These are phyloP conservation scores for Ganaspis sp. DNA, from an alignment of 1,140 invertebrate genomes.

Conservation along the genomic window DNA sequence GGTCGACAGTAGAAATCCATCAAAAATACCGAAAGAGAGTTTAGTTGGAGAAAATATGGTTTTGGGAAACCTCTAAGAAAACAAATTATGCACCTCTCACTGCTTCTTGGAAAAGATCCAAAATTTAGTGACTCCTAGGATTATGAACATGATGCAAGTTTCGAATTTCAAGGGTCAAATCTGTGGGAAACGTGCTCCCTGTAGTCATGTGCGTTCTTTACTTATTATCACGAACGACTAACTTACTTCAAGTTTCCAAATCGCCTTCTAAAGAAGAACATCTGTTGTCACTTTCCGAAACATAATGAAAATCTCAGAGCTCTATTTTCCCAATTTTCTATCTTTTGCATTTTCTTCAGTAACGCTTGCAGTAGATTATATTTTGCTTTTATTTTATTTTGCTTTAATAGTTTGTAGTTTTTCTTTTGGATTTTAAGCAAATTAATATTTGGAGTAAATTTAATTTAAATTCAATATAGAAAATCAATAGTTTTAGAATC, in stretches of 20 bases:
- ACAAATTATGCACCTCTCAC: neutral
- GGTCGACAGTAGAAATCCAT: too few relatives aligned
- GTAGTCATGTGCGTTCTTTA: slow-evolving; percentile 2
- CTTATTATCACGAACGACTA: neutral
- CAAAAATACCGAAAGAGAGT: too few relatives aligned
- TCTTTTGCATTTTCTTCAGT: neutral
- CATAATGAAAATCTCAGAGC: too few relatives aligned
- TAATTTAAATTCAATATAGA: too few relatives aligned
- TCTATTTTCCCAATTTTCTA: neutral
- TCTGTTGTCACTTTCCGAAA: slow-evolving; percentile 16
- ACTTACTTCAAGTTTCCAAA: neutral
- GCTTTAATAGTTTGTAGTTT: too few relatives aligned
- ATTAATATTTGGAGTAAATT: too few relatives aligned
- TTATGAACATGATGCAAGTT: neutral
- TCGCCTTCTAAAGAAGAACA: neutral
- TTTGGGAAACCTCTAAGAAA: too few relatives aligned
- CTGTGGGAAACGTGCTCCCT: slow-evolving; percentile 12
- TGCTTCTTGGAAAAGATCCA: neutral
- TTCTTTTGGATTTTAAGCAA: too few relatives aligned
- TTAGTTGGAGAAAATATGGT: too few relatives aligned
- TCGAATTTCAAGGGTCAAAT: slow-evolving; percentile 18
- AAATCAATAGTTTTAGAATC: too few relatives aligned
- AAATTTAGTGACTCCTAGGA: slow-evolving; percentile 5
- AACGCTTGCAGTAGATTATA: too few relatives aligned
- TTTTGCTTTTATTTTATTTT: too few relatives aligned